Evolutionary conservation across 1,140 invertebrate genomes (phyloP).

Genomic region (Radopholus similis): DNA sequence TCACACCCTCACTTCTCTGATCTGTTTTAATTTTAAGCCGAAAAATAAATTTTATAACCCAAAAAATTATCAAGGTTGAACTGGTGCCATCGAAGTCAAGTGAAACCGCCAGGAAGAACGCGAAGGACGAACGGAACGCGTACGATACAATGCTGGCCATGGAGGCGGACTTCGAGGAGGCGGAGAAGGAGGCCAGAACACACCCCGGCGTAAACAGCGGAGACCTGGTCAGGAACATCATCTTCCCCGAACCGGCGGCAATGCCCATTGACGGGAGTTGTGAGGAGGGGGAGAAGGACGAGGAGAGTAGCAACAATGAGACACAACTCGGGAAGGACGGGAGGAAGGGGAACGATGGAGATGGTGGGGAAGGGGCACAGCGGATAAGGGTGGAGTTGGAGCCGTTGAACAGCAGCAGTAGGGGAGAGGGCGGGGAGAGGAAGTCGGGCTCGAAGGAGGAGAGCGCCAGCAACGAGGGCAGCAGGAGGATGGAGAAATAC

Average conservation of each 20-base stretch:
- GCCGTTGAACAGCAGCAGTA: background rate
- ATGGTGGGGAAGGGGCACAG: background rate
- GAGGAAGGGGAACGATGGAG: background rate
- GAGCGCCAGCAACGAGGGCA: background rate
- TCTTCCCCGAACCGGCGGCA: background rate
- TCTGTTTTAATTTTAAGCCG: too few relatives aligned
- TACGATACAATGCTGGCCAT: slow-evolving; percentile 11
- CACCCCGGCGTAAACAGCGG: slow-evolving; percentile 22
- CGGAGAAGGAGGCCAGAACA: slow-evolving; percentile 10
- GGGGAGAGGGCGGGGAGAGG: background rate
- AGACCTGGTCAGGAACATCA: slow-evolving; percentile 17
- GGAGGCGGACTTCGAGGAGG: slow-evolving; percentile 22
- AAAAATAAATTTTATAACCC: background rate
- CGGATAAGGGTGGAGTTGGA: background rate
- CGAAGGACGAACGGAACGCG: slow-evolving; percentile 6
- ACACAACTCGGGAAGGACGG: background rate
- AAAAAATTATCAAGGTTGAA: background rate
- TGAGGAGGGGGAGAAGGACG: too few relatives aligned
- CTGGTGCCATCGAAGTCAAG: background rate
- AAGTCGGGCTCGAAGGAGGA: background rate
- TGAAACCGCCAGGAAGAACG: background rate
- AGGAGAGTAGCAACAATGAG: background rate
- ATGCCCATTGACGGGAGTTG: background rate
- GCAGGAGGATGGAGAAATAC: slow-evolving; percentile 12
- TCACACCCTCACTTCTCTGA: too few relatives aligned